Conservation (phyloP, 2,797 vertebrate species). For the Esox lucius region DNA sequence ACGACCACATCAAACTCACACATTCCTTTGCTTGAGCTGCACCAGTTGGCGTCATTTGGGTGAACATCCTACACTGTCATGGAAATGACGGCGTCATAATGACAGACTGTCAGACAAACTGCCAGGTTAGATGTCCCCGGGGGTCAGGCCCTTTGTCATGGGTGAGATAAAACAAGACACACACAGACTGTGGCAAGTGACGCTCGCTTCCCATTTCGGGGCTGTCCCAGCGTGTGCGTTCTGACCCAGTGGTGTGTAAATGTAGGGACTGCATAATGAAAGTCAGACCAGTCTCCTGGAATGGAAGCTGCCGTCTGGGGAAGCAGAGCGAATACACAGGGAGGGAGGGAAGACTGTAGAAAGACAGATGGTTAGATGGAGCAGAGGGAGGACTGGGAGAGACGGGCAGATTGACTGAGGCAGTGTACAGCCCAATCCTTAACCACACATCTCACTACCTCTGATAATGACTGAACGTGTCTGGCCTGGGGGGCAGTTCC, state of each 20-base stretch:
- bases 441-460: background rate
- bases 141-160: no score
- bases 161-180: no score
- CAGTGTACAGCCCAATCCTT: background rate
- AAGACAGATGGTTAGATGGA: background rate
- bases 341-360: background rate
- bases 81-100: no score
- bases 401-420: background rate
- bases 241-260: constrained; percentile 9
- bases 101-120: no score
- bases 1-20: no score
- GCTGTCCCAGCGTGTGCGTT: no score
- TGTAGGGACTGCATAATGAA: constrained; percentile 41
- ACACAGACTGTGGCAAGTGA: no score
- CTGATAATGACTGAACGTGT: background rate
- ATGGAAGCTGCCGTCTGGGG: constrained; percentile 47
- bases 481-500: background rate
- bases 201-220: no score
- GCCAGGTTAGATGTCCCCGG: no score
- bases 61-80: no score
- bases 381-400: background rate
- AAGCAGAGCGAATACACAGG: constrained; percentile 17
- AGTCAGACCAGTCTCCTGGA: constrained; percentile 58
- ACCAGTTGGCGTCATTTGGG: no score
- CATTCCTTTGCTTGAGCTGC: no score